Base-by-base conservation (phyloP, 2,113 vertebrate genomes). In the Bostrychus sinensis region DNA sequence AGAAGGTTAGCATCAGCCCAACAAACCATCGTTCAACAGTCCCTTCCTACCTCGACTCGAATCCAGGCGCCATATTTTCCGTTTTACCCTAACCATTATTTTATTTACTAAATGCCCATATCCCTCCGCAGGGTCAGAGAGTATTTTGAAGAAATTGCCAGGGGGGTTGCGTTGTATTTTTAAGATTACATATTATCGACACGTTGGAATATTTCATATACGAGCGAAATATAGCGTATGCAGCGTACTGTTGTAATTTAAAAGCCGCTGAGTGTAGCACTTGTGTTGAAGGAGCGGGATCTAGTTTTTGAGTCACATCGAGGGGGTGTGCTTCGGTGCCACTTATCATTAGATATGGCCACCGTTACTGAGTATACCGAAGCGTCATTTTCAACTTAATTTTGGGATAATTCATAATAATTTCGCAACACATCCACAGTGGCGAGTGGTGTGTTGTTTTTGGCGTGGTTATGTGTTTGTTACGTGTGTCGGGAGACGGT, bases 81-180 rank as follows among this genome's bases (percentile, higher is more conserved):
- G 3, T 1, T 32, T 45, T 9, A 13, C 74, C 77, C 17, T 22
- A 34, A 50, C 80, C 82, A 89, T 88, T 88, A 89, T 89, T 85
- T 91, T 91, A 93, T 92, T 92, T 93, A 92, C 90, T 90, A 91
- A 91, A 91, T 90, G 87, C 81, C 76, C 71, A 72, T 91, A 93
- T 93, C 82, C 70, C 43, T 93, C 89, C 92, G 92, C 92, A 67
- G 91, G 91, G 91, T 92, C 92, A 92, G 89, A 83, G 85, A 91
- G 91, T 90, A 88, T 90, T 89, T 90, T 88, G 74, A 88, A 88
- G 84, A 88, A 87, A 88, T 89, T 86, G 74, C 56, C 43, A 80
- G 84, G 80, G 13, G 66, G 19, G 56, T 78, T 43, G 2, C 41
- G 12, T 4, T 4, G 12, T 36, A 38, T 70, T 62, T 56, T 12